Conservation (phyloP, 2,888 invertebrate species). For the Venustoraphidia nigricollis region DNA sequence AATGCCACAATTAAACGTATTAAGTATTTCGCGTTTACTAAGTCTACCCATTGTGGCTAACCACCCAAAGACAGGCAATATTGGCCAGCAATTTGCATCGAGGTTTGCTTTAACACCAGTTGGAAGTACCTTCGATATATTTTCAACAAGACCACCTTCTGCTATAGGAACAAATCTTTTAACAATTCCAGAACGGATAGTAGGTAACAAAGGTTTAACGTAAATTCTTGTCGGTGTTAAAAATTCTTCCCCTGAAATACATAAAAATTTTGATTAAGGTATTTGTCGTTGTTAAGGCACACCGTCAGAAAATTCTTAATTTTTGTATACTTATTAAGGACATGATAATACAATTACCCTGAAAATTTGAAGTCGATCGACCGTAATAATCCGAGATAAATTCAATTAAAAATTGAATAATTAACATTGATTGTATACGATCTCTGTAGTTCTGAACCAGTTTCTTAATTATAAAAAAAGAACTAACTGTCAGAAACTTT, state of each 20-base stretch:
- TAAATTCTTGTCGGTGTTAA: slow-evolving; percentile 80
- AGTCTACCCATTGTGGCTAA: slow-evolving; percentile 56
- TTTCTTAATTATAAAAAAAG: too few species aligned
- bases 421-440: too few species aligned
- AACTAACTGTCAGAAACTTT: too few species aligned
- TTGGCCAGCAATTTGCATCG: slow-evolving; percentile 55
- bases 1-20: slow-evolving; percentile 91
- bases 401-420: too few species aligned
- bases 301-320: too few species aligned
- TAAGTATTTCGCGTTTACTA: slow-evolving; percentile 62
- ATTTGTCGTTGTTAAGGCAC: too few species aligned
- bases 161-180: slow-evolving; percentile 89
- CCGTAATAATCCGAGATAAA: too few species aligned
- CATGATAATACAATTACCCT: too few species aligned
- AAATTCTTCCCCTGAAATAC: slow-evolving; percentile 53
- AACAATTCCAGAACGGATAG: slow-evolving; percentile 51
- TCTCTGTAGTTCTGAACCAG: too few species aligned
- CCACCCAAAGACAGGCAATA: slow-evolving; percentile 82
- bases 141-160: slow-evolving; percentile 83
- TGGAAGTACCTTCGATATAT: slow-evolving; percentile 73
- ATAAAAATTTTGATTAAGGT: neutral
- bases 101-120: slow-evolving; percentile 44
- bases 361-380: too few species aligned
- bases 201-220: slow-evolving; percentile 55
- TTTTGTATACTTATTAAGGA: too few species aligned